phyloP scores from a whole-genome alignment of 2,888 invertebrate species.

The Vesta saturnalis region DNA sequence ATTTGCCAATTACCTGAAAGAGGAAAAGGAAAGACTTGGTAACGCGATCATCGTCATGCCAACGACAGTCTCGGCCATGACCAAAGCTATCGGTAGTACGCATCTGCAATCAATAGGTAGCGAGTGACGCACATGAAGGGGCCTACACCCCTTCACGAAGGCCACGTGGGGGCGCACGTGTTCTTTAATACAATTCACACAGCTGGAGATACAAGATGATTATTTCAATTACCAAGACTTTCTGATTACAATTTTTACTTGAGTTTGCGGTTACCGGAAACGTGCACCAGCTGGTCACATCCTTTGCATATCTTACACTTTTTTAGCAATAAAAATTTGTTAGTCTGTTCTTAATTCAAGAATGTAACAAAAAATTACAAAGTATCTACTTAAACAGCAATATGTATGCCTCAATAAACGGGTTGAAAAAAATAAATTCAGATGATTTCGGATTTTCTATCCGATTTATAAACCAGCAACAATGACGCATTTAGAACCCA shows the following conservation, averaged over 20 bases:
- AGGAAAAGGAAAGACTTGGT: conserved; percentile 48
- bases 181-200: conserved; percentile 35
- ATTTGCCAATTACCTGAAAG: conserved; percentile 40
- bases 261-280: conserved; percentile 27
- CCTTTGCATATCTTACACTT: conserved; percentile 20
- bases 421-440: too few species aligned
- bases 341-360: too few species aligned
- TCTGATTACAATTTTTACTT: conserved; percentile 21
- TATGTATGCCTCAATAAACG: too few species aligned
- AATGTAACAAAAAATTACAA: too few species aligned
- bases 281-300: conserved; percentile 18
- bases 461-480: too few species aligned
- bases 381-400: too few species aligned
- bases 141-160: conserved; percentile 55
- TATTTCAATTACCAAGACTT: conserved; percentile 22
- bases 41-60: conserved; percentile 54
- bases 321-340: not conserved
- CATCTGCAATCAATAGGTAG: conserved; percentile 58
- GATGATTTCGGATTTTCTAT: too few species aligned
- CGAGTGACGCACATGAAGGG: conserved; percentile 59
- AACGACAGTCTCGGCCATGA: conserved; percentile 55
- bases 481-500: too few species aligned
- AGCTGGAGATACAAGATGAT: conserved; percentile 31
- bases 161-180: conserved; percentile 60
- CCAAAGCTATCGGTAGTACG: conserved; percentile 53